A percentile compares a stretch with the other conserved stretches of the same genome.
Evolutionary conservation across 2,797 vertebrate species (phyloP).

Genomic region (Enteromius unitaeniatus): DNA sequence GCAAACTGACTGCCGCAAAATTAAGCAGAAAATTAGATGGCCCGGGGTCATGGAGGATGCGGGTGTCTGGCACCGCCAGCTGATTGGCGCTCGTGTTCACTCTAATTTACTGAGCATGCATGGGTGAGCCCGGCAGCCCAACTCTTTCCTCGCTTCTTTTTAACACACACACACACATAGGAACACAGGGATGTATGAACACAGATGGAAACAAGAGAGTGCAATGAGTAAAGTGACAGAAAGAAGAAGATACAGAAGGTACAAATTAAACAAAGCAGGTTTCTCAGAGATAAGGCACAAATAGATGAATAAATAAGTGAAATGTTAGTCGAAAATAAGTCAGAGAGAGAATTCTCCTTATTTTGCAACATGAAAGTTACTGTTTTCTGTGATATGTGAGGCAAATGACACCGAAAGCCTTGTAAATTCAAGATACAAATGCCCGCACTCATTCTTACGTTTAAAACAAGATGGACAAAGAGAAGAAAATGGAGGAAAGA

Average conservation of each 20-base stretch:
- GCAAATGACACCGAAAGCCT: not conserved
- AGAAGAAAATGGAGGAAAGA: conserved; percentile 8
- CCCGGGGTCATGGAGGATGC: conserved; percentile 95
- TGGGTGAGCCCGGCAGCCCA: conserved; percentile 88
- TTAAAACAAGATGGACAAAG: not conserved
- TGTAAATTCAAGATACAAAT: not conserved
- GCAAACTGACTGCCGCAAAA: conserved; percentile 99
- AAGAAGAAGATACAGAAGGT: conserved; percentile 61
- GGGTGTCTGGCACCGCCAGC: conserved; percentile 90
- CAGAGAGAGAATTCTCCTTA: not conserved
- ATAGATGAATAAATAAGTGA: conserved; percentile 17
- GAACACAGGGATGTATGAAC: conserved; percentile 28
- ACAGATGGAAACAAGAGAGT: conserved; percentile 30
- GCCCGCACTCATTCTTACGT: not conserved
- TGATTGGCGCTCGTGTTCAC: conserved; percentile 98
- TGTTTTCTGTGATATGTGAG: not conserved
- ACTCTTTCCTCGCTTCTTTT: conserved; percentile 43
- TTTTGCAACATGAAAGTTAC: conserved; percentile 42
- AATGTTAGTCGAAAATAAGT: conserved; percentile 52
- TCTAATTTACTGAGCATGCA: conserved; percentile 99
- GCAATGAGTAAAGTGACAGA: conserved; percentile 28
- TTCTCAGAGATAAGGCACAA: conserved; percentile 27
- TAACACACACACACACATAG: conserved; percentile 20
- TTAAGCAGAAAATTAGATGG: conserved; percentile 99
- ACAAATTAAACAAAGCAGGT: not conserved